Evolutionary conservation across 2,888 invertebrate genomes (phyloP).

Genomic region (Chrysina gloriosa): DNA sequence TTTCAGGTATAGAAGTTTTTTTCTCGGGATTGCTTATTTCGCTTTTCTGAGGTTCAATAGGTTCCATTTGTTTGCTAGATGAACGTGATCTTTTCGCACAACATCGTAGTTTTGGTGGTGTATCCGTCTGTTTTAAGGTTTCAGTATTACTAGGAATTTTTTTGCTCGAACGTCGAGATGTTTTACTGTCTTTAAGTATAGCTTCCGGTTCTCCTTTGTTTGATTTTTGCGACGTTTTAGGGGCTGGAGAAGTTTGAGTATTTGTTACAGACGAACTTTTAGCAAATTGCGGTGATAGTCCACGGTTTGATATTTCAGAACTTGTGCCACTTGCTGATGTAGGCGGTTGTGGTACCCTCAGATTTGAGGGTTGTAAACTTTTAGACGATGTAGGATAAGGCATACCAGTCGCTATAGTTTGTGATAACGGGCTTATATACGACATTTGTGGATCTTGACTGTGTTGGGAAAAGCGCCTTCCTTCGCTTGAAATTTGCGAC

Average conservation of each 20-base stretch:
- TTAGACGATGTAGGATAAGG: background rate
- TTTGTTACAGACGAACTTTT: background rate
- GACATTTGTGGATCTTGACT: no score
- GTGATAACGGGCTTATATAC: background rate
- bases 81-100: background rate
- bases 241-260: background rate
- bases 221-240: background rate
- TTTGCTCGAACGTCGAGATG: background rate
- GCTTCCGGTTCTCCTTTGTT: background rate
- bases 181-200: background rate
- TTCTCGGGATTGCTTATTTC: background rate
- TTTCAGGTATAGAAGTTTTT: background rate
- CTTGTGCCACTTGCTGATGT: no score
- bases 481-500: no score
- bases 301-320: no score
- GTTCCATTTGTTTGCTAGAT: background rate
- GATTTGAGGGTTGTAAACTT: background rate
- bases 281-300: no score
- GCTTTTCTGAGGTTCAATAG: background rate
- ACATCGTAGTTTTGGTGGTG: no score
- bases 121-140: no score
- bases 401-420: background rate
- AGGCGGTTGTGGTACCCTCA: background rate
- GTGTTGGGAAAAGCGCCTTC: no score
- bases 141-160: background rate